These are phyloP conservation scores for Rallus limicola DNA, from an alignment of 2,113 vertebrate species.

Conservation along the genomic window DNA sequence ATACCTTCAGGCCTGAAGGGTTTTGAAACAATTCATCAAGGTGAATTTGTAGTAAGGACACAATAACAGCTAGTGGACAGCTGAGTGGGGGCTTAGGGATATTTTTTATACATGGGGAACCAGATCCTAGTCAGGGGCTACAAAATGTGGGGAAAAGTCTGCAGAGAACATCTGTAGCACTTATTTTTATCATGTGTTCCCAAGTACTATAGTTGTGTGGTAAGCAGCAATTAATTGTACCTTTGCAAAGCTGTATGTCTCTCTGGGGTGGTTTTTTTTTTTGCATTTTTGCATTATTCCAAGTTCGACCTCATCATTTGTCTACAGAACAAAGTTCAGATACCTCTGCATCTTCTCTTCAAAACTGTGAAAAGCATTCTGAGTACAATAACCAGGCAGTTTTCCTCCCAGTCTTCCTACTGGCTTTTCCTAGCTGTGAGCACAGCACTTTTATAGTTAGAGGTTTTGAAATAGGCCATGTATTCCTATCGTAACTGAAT, in stretches of 20 bases:
- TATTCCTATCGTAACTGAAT: background rate
- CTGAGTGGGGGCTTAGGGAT: background rate
- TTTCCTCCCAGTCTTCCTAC: background rate
- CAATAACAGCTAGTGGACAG: background rate
- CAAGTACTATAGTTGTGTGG: background rate
- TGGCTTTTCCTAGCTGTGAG: background rate
- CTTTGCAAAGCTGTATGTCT: background rate
- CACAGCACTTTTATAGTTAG: background rate
- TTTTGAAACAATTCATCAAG: background rate
- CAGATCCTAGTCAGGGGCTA: background rate
- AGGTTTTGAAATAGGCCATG: background rate
- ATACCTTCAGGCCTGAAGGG: background rate
- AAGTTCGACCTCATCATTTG: background rate
- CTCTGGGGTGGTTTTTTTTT: background rate
- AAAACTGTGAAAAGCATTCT: background rate
- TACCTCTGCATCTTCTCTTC: background rate
- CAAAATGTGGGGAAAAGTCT: background rate
- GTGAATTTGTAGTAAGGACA: background rate
- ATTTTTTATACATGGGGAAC: too few species aligned
- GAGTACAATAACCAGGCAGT: background rate
- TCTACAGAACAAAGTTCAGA: background rate
- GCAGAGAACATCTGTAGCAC: background rate
- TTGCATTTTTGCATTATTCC: background rate
- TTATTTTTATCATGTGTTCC: background rate
- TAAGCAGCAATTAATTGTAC: background rate